A percentile compares a stretch with the other conserved stretches of the same genome.
Conservation (phyloP, 1,140 invertebrate species). For the Euglossa dilemma region DNA sequence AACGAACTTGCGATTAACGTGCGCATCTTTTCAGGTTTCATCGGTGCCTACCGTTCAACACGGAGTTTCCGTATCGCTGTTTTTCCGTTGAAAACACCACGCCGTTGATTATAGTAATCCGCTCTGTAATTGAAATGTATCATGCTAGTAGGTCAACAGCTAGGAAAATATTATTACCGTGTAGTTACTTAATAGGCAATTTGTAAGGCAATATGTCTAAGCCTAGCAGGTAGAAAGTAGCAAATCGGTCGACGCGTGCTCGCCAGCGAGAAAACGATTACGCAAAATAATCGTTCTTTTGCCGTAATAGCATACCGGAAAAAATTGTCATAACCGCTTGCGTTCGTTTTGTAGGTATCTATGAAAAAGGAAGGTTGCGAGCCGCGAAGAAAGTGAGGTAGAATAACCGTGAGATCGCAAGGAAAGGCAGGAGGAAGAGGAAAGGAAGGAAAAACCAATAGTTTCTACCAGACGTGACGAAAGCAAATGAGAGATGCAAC, state of each 20-base stretch:
- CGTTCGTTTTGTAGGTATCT: background rate
- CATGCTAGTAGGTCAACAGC: background rate
- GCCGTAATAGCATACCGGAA: background rate
- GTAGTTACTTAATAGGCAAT: background rate
- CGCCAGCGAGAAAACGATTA: conserved; percentile 30
- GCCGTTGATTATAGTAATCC: background rate
- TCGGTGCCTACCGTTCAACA: background rate
- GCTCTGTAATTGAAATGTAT: background rate
- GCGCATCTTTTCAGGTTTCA: background rate
- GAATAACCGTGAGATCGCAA: background rate
- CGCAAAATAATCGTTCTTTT: conserved; percentile 29
- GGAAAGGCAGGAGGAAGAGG: background rate
- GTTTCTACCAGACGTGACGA: background rate
- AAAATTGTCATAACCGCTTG: background rate
- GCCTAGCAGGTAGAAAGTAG: background rate
- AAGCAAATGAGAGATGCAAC: conserved; percentile 38
- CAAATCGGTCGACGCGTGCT: background rate
- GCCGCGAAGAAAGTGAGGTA: no score
- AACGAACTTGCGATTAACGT: no score
- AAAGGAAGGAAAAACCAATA: background rate
- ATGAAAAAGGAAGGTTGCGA: background rate
- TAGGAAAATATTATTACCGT: background rate
- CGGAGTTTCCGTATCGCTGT: no score
- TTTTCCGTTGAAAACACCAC: no score
- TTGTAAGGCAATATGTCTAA: background rate